Evolutionary conservation across 2,113 vertebrate genomes (phyloP), one percentile per base, ranked within the genome.

Genomic region (Ciconia stormi): DNA sequence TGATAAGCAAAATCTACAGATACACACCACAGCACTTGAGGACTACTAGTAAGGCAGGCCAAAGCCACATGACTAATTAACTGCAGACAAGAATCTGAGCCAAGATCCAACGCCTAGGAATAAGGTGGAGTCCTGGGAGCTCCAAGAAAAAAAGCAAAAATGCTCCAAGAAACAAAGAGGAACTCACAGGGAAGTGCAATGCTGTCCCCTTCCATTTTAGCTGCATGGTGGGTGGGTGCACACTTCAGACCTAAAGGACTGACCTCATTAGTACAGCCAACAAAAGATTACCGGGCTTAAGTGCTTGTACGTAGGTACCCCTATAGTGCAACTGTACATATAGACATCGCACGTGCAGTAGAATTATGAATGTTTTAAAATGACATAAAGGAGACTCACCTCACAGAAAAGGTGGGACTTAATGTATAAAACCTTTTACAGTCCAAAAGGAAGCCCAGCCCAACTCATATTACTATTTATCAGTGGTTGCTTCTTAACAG

Each of bases 281-380:
- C 19, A 63, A 47, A 67, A 72, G 36, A 34, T 17, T 12, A 11
- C 8, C 36, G 46, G 69, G 27, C 63, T 77, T 76, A 38, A 42
- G 49, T 15, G 50, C 34, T 50, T 2, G 0, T 34, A 25, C 3
- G 2, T 0, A 18, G 32, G 27, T 16, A 81, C 9, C 4, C 16
- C 23, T 53, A 4, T 0, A 71, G 36, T 25, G 34, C 30, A 47
- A 32, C 16, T 16, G 11, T 7, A 20, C 17, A 0, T 12, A 5
- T 9, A 44, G 65, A 73, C 17, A 47, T 42, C 80, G 36, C 36
- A 40, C 59, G 16, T 42, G 23, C 21, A 78, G 3, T 9, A 82
- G n/a, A 63, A 94, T 36, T 36, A 44, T 3, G 2, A 25, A 27
- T 13, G 62, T 36, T 80, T 76, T 25, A 23, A 89, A 59, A 63